Evolutionary conservation across 2,113 vertebrate species (phyloP).

Genomic region (Gnathonemus longibarbis): DNA sequence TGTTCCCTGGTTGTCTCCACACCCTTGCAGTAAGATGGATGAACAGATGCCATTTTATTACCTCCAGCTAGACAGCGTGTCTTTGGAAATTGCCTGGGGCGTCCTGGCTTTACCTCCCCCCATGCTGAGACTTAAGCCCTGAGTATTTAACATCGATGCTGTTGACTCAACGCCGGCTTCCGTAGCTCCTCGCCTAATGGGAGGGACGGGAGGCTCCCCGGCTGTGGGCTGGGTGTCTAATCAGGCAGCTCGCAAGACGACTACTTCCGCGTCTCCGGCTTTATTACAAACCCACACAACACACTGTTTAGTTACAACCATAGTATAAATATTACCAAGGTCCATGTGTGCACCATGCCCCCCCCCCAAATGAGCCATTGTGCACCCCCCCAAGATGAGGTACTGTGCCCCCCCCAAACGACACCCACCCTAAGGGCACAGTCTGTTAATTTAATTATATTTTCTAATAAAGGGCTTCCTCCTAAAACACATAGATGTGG

Average conservation of each 20-base stretch:
- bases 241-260: background rate
- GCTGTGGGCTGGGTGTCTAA: background rate
- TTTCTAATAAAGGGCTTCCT: background rate
- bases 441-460: background rate
- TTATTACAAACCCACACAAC: background rate
- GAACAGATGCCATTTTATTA: background rate
- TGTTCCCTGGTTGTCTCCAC: background rate
- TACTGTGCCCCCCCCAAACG: no score
- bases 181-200: background rate
- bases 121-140: background rate
- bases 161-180: background rate
- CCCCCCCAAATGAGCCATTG: background rate
- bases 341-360: background rate
- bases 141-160: conserved; percentile 1
- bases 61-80: background rate
- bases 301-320: background rate
- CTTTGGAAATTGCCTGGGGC: background rate
- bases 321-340: background rate
- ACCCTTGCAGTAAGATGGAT: background rate
- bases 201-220: background rate
- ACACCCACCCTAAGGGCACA: background rate
- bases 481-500: background rate
- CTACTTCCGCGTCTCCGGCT: background rate
- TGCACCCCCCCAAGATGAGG: background rate
- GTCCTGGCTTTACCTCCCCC: background rate